Evolutionary conservation across 2,888 invertebrate species (phyloP).

Genomic region (Rhagium mordax): DNA sequence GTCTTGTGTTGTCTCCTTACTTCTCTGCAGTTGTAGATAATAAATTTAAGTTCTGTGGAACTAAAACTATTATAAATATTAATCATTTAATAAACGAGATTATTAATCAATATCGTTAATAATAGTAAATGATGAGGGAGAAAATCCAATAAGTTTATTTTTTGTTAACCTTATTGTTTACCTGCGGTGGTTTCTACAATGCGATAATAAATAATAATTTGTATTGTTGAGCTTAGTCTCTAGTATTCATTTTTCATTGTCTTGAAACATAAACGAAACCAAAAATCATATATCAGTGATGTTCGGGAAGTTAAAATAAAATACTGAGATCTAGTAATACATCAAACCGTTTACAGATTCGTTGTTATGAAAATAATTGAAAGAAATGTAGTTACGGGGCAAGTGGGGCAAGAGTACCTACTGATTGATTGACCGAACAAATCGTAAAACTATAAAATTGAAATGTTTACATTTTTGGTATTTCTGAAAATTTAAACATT

Average conservation of each 20-base stretch:
- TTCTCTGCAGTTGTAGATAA: no score
- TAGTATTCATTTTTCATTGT: conserved; percentile 6
- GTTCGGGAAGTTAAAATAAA: neutral
- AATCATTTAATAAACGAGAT: no score
- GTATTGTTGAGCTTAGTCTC: conserved; percentile 4
- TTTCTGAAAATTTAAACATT: no score
- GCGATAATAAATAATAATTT: conserved; percentile 3
- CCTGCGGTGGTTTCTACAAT: neutral
- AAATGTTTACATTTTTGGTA: no score
- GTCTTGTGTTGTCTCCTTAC: no score
- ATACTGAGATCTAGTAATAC: neutral
- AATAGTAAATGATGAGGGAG: neutral
- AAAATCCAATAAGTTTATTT: neutral
- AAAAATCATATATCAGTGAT: neutral
- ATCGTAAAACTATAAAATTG: no score
- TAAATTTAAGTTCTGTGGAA: no score
- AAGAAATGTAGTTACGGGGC: neutral
- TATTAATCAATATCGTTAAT: neutral
- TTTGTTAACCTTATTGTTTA: neutral
- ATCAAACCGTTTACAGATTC: conserved; percentile 2
- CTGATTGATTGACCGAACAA: no score
- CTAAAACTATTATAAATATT: no score
- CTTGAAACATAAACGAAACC: neutral
- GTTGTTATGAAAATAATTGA: neutral
- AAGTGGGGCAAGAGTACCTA: no score